Percentiles rank a stretch among this genome's conserved stretches.
These are phyloP conservation scores for Dasysyrphus albostriatus DNA, from an alignment of 2,888 invertebrate species.

Conservation along the genomic window DNA sequence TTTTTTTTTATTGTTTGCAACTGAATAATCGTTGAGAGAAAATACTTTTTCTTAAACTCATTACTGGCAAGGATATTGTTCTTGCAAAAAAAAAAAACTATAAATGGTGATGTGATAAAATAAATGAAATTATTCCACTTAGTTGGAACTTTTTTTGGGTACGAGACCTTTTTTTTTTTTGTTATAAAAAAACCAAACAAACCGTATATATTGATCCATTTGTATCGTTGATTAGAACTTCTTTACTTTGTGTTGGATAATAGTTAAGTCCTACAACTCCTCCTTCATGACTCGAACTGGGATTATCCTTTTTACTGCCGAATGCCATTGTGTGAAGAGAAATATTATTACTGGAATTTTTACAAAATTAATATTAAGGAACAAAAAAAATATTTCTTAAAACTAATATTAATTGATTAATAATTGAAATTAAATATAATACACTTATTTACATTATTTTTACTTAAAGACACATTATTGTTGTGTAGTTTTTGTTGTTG, in stretches of 20 bases:
- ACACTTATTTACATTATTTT: too few relatives aligned
- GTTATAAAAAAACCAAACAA: constrained; percentile 68
- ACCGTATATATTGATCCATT: constrained; percentile 86
- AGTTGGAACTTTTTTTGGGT: neutral
- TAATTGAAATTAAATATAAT: neutral
- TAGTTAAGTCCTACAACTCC: constrained; percentile 95
- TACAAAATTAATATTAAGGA: constrained; percentile 18
- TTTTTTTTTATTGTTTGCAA: too few relatives aligned
- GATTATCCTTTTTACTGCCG: constrained; percentile 91
- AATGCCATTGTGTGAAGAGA: constrained; percentile 92
- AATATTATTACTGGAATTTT: constrained; percentile 88
- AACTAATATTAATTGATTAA: constrained; percentile 31
- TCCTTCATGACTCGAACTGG: constrained; percentile 93
- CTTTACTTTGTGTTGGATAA: constrained; percentile 91
- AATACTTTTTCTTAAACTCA: too few relatives aligned
- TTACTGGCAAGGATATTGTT: too few relatives aligned
- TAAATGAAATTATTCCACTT: neutral
- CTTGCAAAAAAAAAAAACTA: too few relatives aligned
- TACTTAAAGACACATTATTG: neutral
- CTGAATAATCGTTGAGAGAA: too few relatives aligned
- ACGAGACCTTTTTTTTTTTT: constrained; percentile 16
- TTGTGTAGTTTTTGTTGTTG: neutral
- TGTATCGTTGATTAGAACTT: constrained; percentile 91
- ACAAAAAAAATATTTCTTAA: neutral
- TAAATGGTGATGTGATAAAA: neutral